Evolutionary conservation across 1,140 invertebrate genomes (phyloP).

Genomic region (Camponotus pennsylvanicus): DNA sequence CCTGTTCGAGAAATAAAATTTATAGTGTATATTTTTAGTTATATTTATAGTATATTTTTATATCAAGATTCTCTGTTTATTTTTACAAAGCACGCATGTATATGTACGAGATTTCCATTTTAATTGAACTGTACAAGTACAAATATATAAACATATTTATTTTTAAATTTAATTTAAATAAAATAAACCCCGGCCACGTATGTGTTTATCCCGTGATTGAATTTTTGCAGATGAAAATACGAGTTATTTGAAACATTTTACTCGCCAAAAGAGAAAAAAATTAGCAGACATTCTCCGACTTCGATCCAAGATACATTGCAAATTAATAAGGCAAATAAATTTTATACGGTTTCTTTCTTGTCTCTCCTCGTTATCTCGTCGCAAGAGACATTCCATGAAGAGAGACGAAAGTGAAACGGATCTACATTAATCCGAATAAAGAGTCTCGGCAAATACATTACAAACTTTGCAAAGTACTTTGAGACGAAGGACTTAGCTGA

Average conservation of each 20-base stretch:
- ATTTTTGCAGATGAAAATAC: background rate
- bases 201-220: background rate
- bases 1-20: too few relatives aligned
- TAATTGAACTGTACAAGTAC: background rate
- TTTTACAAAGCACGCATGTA: background rate
- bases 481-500: constrained; percentile 66
- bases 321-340: constrained; percentile 13
- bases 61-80: background rate
- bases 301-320: background rate
- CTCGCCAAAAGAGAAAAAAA: background rate
- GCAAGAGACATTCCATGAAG: background rate
- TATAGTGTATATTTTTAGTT: background rate
- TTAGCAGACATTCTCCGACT: background rate
- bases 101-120: background rate
- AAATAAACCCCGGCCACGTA: background rate
- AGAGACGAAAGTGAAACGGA: constrained; percentile 39
- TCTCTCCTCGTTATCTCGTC: constrained; percentile 15
- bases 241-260: background rate
- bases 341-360: constrained; percentile 12
- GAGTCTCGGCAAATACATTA: constrained; percentile 41
- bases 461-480: constrained; percentile 62
- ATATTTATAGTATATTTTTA: background rate
- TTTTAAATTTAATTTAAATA: background rate
- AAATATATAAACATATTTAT: background rate
- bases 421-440: constrained; percentile 49